A percentile compares a stretch with the other conserved stretches of the same genome.
Evolutionary conservation across 2,888 invertebrate species (phyloP).

Genomic region (Dryobotodes eremita): DNA sequence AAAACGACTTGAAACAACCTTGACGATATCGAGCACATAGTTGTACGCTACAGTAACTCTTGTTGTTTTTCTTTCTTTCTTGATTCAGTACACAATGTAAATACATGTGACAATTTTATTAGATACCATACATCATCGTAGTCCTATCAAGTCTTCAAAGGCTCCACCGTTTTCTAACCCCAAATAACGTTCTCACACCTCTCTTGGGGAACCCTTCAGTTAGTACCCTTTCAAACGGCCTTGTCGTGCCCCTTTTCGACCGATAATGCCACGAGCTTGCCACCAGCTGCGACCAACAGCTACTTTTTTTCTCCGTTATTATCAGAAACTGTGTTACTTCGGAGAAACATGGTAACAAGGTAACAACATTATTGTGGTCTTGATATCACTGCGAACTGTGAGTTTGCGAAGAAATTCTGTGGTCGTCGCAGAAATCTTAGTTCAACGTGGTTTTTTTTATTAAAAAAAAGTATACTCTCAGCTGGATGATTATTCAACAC

Average conservation of each 20-base stretch:
- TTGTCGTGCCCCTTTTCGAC: conserved; percentile 27
- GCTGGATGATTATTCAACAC: not conserved
- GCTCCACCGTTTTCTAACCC: conserved; percentile 21
- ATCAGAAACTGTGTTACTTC: conserved; percentile 31
- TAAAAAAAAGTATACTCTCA: not conserved
- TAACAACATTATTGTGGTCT: conserved; percentile 24
- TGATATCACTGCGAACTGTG: conserved; percentile 7
- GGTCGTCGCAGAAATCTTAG: not conserved
- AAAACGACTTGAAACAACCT: not conserved
- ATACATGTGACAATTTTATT: too few relatives aligned
- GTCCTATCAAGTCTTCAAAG: conserved; percentile 8
- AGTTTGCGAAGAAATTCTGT: not conserved
- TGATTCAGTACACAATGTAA: too few relatives aligned
- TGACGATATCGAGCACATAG: too few relatives aligned
- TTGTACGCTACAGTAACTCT: too few relatives aligned
- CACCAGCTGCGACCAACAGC: conserved; percentile 48
- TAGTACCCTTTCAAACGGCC: conserved; percentile 30
- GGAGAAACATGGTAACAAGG: conserved; percentile 24
- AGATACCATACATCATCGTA: not conserved
- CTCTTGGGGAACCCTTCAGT: conserved; percentile 47
- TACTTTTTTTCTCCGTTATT: conserved; percentile 37
- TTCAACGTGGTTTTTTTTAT: not conserved
- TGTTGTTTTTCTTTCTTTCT: too few relatives aligned
- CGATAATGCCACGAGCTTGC: conserved; percentile 30
- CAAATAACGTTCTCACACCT: conserved; percentile 35